Evolutionary conservation across 2,113 vertebrate genomes (phyloP), one percentile per base, ranked within the genome.

Genomic region (Herpetotheres cachinnans): DNA sequence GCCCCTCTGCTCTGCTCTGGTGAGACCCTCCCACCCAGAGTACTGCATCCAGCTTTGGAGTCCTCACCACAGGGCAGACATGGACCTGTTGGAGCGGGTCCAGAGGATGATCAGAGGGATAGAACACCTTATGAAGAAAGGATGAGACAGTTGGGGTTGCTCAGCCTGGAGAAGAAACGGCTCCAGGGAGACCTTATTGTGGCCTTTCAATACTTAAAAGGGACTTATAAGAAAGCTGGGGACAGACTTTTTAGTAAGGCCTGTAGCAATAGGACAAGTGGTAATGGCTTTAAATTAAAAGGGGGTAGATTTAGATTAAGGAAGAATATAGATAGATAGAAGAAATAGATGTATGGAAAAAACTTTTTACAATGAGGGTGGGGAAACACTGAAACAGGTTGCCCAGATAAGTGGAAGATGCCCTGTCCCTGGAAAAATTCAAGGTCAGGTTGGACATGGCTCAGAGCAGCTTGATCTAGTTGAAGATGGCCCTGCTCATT

Each of bases 301-400:
- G 7, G 59, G 13, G 4, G 11, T 16, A 47, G 22, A n/a, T 58
- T 50, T 8, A 80, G 27, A 58, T 6, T 32, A 42, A 42, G 42
- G 42, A 42, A 42, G 42, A 42, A 42, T 42, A 42, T 42, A 42
- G 42, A 42, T 14, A 42, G 13, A 42, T 11, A 42, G 42, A 42
- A 42, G 42, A 42, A 42, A 42, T 42, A 71, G 20, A 44, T 9
- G 40, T 1, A 20, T 30, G 18, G 18, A 71, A 66, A 6, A 47
- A 16, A 7, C 6, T 44, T 52, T 61, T 38, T 25, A 65, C 0
- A 0, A 13, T 11, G 22, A 66, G 6, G 1, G 22, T 36, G 11
- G 10, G 32, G 13, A 74, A 49, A 52, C 36, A 38, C 2, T 11
- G 3, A 15, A 25, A 47, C 2, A 59, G 30, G 14, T 40, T 86